Evolutionary conservation across 2,888 invertebrate species (phyloP).

Genomic region (Lepidocyrtoides sp.): DNA sequence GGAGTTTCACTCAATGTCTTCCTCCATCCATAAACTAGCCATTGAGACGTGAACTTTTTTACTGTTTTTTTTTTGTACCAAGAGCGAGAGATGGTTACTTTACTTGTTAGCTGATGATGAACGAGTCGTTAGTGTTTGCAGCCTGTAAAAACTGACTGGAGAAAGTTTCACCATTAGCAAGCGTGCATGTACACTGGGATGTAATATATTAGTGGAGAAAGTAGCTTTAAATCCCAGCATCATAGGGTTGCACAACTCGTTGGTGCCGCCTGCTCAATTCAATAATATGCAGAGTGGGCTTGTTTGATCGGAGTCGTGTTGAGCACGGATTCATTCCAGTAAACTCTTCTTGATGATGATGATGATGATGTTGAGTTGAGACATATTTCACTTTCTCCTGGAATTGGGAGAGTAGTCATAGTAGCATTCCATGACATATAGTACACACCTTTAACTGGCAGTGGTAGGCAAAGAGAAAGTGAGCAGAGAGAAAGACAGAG

Average conservation of each 20-base stretch:
- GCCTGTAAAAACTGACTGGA: neutral
- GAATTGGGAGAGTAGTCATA: neutral
- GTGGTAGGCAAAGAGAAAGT: neutral
- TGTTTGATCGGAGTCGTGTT: slow-evolving; percentile 76
- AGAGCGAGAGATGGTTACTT: neutral
- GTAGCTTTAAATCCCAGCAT: neutral
- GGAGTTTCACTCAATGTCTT: slow-evolving; percentile 56
- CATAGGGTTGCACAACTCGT: slow-evolving; percentile 71
- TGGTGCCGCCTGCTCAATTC: slow-evolving; percentile 41
- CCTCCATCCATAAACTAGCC: neutral
- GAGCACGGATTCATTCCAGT: slow-evolving; percentile 78
- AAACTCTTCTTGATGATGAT: slow-evolving; percentile 64
- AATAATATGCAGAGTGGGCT: slow-evolving; percentile 60
- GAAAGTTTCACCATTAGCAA: slow-evolving; percentile 35
- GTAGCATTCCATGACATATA: slow-evolving; percentile 58
- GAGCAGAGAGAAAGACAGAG: neutral
- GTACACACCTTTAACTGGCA: slow-evolving; percentile 73
- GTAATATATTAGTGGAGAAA: slow-evolving; percentile 36
- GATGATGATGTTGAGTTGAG: slow-evolving; percentile 72
- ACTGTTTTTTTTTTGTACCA: neutral
- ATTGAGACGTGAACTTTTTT: neutral
- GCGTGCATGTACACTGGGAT: slow-evolving; percentile 23
- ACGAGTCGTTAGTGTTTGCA: neutral
- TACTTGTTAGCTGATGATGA: no score
- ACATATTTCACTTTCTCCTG: slow-evolving; percentile 69